A percentile compares a stretch with the other conserved stretches of the same genome.
phyloP scores from a whole-genome alignment of 2,888 invertebrate genomes.

The Dryobotodes eremita region DNA sequence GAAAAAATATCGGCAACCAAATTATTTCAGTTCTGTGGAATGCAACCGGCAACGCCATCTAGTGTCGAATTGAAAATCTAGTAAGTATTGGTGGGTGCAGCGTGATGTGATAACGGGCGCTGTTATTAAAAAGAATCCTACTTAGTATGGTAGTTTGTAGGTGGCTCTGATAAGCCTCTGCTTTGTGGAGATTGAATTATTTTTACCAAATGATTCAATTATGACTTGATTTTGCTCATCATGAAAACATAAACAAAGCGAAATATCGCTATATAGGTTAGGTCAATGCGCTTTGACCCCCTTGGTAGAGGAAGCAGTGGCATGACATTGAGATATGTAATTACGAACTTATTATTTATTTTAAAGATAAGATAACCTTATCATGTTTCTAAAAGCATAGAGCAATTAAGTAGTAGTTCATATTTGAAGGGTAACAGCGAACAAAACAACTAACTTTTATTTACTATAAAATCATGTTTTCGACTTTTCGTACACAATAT shows the following conservation, averaged over 20 bases:
- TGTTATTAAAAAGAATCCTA: not conserved
- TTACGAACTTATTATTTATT: constrained; percentile 16
- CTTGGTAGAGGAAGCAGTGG: not conserved
- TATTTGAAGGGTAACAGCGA: constrained; percentile 8
- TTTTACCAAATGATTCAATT: constrained; percentile 5
- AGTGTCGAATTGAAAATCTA: not conserved
- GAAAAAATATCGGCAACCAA: constrained; percentile 56
- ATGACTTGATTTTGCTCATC: not conserved
- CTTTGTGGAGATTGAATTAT: constrained; percentile 22
- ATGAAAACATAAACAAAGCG: constrained; percentile 6
- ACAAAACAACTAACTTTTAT: not conserved
- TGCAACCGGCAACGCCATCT: constrained; percentile 11
- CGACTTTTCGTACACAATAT: not conserved
- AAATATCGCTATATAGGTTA: constrained; percentile 37
- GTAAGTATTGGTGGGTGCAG: not conserved
- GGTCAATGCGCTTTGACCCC: constrained; percentile 50
- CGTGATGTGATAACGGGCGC: not conserved
- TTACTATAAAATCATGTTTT: not conserved
- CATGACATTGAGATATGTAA: not conserved
- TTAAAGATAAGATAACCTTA: constrained; percentile 23
- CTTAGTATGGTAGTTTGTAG: not conserved
- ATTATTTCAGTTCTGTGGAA: not conserved
- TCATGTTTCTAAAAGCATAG: not conserved
- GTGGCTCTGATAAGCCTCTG: not conserved
- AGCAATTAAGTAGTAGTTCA: not conserved